Percentiles rank a stretch among this genome's conserved stretches.
Conservation (phyloP, 1,140 invertebrate species). For the Caerostris darwini region DNA sequence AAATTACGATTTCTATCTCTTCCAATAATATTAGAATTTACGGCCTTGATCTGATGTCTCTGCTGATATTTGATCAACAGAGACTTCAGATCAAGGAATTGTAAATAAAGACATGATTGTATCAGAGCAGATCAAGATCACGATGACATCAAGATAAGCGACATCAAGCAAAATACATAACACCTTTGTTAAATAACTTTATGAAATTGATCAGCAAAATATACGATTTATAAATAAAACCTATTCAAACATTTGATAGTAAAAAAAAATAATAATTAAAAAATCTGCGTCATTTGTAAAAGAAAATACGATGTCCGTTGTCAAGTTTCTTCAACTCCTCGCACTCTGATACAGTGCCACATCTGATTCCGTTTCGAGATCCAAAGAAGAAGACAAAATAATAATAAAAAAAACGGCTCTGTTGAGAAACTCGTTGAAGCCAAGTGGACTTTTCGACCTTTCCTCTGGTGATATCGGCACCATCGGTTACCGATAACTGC, state of each 20-base stretch:
- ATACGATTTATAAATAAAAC: too few species aligned
- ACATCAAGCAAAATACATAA: too few species aligned
- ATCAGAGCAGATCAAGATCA: too few species aligned
- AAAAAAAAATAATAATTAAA: not conserved
- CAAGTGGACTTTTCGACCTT: conserved; percentile 53
- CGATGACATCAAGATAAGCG: too few species aligned
- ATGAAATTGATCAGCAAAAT: too few species aligned
- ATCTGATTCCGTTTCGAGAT: not conserved
- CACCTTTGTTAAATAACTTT: too few species aligned
- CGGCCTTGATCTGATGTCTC: too few species aligned
- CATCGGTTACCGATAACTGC: conserved; percentile 68
- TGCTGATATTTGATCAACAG: too few species aligned
- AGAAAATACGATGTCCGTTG: not conserved
- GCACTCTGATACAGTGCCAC: not conserved
- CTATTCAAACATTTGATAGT: not conserved
- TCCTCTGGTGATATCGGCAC: conserved; percentile 64
- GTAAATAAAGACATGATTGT: too few species aligned
- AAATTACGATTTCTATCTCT: too few species aligned
- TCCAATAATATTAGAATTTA: too few species aligned
- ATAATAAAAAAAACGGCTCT: not conserved
- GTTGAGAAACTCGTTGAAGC: conserved; percentile 35
- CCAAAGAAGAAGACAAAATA: not conserved
- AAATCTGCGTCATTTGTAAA: not conserved
- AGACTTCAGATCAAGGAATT: too few species aligned
- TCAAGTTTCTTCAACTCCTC: not conserved